A percentile compares a stretch with the other conserved stretches of the same genome.
Evolutionary conservation across 2,113 vertebrate genomes (phyloP).

Genomic region (Lophochroa leadbeateri): DNA sequence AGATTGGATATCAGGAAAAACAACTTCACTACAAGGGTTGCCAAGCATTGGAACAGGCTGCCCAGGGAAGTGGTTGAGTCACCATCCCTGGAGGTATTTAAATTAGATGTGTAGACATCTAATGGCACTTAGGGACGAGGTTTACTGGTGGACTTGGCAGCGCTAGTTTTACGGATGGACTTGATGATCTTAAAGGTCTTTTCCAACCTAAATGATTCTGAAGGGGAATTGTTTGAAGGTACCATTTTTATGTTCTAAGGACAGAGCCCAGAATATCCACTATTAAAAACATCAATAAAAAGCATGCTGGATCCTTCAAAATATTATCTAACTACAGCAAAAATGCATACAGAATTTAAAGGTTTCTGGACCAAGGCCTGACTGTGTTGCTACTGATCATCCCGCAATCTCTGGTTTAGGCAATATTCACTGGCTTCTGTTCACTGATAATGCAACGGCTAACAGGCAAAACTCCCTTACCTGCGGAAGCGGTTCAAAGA

Average conservation of each 20-base stretch:
- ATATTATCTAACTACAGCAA: background rate
- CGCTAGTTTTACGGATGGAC: background rate
- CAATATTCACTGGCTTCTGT: background rate
- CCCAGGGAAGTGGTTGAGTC: background rate
- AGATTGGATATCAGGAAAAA: background rate
- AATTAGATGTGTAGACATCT: background rate
- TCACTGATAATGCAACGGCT: background rate
- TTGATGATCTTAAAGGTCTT: background rate
- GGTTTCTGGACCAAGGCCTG: background rate
- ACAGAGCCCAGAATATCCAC: background rate
- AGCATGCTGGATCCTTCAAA: background rate
- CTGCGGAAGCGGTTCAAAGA: constrained; percentile 93
- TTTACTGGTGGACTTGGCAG: background rate
- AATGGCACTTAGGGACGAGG: background rate
- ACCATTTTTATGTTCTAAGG: background rate
- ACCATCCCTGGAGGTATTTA: background rate
- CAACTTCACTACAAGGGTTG: background rate
- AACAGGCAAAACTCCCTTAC: constrained; percentile 64
- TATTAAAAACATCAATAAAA: background rate
- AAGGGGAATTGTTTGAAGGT: background rate
- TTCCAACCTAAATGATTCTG: background rate
- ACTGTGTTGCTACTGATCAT: background rate
- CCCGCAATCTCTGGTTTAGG: background rate
- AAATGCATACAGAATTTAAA: background rate
- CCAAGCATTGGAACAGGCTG: background rate